phyloP scores from a whole-genome alignment of 2,888 invertebrate species.

The Aspidiotus destructor region DNA sequence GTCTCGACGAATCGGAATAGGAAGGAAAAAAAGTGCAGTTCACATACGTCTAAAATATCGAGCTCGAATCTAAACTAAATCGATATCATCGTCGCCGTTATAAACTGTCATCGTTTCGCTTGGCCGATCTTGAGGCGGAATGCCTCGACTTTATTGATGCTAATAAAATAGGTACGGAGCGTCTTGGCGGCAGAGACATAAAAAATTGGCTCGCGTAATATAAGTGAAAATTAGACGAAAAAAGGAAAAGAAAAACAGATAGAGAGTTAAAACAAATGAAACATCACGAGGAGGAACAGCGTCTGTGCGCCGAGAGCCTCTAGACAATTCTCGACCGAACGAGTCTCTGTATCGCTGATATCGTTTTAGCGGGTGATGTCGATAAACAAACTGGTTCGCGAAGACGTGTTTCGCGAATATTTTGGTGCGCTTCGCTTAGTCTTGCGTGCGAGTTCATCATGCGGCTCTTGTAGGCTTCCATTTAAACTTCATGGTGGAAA shows the following conservation, averaged over 20 bases:
- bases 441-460: not conserved
- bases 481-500: not conserved
- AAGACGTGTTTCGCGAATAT: constrained; percentile 3
- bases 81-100: constrained; percentile 8
- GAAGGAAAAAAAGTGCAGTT: no score
- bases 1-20: no score
- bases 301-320: constrained; percentile 9
- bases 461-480: not conserved
- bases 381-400: constrained; percentile 20
- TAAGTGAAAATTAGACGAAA: not conserved
- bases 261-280: constrained; percentile 8
- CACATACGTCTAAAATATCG: no score
- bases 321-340: not conserved
- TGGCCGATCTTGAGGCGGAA: constrained; percentile 4
- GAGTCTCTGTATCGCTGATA: constrained; percentile 7
- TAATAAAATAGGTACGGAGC: no score
- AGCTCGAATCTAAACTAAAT: no score
- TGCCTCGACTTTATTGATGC: not conserved
- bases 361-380: constrained; percentile 28
- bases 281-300: constrained; percentile 7
- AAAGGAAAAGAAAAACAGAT: not conserved
- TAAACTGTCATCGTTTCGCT: constrained; percentile 22
- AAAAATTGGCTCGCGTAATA: not conserved
- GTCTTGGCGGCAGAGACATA: not conserved
- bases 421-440: constrained; percentile 1